Conservation (phyloP, 1,140 invertebrate genomes). For the Calosoma granatense region DNA sequence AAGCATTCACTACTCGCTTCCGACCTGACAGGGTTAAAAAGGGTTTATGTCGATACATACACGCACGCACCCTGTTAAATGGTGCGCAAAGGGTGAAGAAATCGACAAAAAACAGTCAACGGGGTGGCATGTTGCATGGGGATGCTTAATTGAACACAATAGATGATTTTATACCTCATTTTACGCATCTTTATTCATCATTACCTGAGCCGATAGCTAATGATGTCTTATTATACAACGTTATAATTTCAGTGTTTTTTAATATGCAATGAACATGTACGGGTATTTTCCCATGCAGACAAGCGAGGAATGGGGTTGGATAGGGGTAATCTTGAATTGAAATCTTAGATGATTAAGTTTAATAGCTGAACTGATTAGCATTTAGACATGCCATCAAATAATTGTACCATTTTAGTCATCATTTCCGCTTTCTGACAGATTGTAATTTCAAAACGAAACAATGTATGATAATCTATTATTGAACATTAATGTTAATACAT, state of each 20-base stretch:
- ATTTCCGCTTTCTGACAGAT: background rate
- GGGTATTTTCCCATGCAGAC: too few relatives aligned
- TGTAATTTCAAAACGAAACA: too few relatives aligned
- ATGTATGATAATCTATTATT: too few relatives aligned
- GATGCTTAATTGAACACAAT: background rate
- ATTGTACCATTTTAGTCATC: background rate
- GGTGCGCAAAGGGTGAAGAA: background rate
- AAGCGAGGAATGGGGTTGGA: too few relatives aligned
- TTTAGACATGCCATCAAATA: background rate
- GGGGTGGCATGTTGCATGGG: background rate
- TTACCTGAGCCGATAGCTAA: background rate
- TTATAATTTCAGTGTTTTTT: background rate
- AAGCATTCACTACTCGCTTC: background rate
- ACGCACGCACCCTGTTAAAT: background rate
- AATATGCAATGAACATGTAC: background rate
- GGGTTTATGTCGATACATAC: background rate
- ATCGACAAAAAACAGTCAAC: background rate
- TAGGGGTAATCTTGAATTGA: background rate
- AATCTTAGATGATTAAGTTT: background rate
- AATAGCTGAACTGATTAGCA: background rate
- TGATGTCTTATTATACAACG: background rate
- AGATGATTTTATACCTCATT: background rate
- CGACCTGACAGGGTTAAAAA: background rate
- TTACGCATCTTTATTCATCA: background rate
- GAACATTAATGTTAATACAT: too few relatives aligned